phyloP scores from a whole-genome alignment of 2,888 invertebrate genomes.

The Volucella inanis region DNA sequence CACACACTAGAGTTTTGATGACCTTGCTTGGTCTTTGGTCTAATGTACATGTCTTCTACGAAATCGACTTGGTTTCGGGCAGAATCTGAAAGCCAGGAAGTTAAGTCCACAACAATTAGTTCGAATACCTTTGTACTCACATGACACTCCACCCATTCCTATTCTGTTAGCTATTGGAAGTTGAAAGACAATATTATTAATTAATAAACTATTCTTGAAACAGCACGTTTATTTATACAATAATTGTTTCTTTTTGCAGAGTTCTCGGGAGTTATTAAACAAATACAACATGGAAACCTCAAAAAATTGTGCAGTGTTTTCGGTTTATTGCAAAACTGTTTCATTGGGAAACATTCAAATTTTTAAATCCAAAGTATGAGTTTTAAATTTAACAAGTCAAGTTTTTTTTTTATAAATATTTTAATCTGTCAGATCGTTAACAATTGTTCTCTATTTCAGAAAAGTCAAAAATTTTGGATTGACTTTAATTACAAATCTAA shows the following conservation, averaged over 20 bases:
- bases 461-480: slow-evolving; percentile 75
- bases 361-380: slow-evolving; percentile 75
- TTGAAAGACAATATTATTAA: too few species aligned
- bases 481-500: slow-evolving; percentile 75
- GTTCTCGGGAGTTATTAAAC: slow-evolving; percentile 76
- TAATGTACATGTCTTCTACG: too few species aligned
- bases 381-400: neutral
- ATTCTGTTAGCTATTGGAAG: too few species aligned
- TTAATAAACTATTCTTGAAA: too few species aligned
- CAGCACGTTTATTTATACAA: too few species aligned
- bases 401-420: neutral
- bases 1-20: too few species aligned
- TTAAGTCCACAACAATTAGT: too few species aligned
- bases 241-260: slow-evolving; percentile 54
- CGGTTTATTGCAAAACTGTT: slow-evolving; percentile 75
- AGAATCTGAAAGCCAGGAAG: too few species aligned
- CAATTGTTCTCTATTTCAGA: slow-evolving; percentile 47
- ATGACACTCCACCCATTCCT: too few species aligned
- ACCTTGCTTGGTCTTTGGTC: too few species aligned
- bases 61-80: too few species aligned
- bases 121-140: too few species aligned
- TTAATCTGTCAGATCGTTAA: neutral
- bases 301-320: slow-evolving; percentile 72
- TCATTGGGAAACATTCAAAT: slow-evolving; percentile 72
- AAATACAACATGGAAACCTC: slow-evolving; percentile 75